These are phyloP conservation scores for Parochlus steinenii DNA, from an alignment of 2,888 invertebrate genomes.

Conservation along the genomic window DNA sequence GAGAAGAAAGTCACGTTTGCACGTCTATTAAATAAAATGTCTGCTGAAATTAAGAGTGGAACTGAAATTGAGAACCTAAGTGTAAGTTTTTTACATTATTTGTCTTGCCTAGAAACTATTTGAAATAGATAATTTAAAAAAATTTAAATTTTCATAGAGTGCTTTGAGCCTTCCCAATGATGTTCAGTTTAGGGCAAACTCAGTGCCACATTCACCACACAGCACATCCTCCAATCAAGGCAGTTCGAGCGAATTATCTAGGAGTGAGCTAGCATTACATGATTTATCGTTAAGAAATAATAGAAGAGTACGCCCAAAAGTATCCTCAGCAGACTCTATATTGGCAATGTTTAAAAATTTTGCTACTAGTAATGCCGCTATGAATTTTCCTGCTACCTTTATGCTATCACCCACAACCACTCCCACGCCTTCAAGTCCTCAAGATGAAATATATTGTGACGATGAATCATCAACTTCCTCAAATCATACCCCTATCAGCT, in stretches of 20 bases:
- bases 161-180: constrained; percentile 25
- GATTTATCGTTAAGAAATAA: constrained; percentile 36
- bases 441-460: constrained; percentile 50
- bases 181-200: constrained; percentile 28
- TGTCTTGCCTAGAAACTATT: not conserved
- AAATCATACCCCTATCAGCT: constrained; percentile 41
- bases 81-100: no score
- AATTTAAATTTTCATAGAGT: constrained; percentile 19
- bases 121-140: constrained; percentile 19
- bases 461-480: constrained; percentile 58
- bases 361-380: constrained; percentile 44
- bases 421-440: constrained; percentile 57
- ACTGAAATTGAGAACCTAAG: constrained; percentile 58
- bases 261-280: constrained; percentile 48
- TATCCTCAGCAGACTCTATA: constrained; percentile 63
- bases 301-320: constrained; percentile 35
- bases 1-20: constrained; percentile 69
- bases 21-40: constrained; percentile 52
- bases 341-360: constrained; percentile 63
- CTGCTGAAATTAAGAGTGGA: constrained; percentile 61
- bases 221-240: constrained; percentile 61
- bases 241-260: constrained; percentile 60
- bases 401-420: constrained; percentile 50
- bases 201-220: constrained; percentile 47
- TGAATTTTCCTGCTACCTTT: constrained; percentile 42